Conservation (phyloP, 2,797 vertebrate species). For the Oreochromis grahami region DNA sequence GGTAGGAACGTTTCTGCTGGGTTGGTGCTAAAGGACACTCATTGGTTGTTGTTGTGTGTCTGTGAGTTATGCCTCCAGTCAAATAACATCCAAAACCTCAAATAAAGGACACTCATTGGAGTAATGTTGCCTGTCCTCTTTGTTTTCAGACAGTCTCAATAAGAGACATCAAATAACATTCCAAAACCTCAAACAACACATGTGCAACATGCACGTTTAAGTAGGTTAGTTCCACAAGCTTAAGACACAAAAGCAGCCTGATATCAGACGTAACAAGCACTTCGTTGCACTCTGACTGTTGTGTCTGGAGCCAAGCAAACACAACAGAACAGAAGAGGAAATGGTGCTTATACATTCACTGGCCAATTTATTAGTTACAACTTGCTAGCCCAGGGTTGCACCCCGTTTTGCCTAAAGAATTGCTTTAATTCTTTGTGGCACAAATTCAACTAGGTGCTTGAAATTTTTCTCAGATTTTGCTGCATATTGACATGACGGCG, state of each 20-base stretch:
- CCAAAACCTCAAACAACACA: too few relatives aligned
- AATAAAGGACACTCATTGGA: too few relatives aligned
- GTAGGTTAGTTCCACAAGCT: background rate
- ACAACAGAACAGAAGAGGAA: background rate
- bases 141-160: background rate
- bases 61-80: too few relatives aligned
- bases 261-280: background rate
- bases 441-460: background rate
- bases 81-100: too few relatives aligned
- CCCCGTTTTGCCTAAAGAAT: background rate
- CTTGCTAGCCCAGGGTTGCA: background rate
- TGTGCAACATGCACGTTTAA: background rate
- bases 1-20: too few relatives aligned
- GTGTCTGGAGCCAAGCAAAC: background rate
- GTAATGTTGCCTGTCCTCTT: background rate
- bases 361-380: background rate
- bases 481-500: fast-evolving
- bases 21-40: too few relatives aligned
- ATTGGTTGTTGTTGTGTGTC: too few relatives aligned
- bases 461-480: background rate
- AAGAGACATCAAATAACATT: too few relatives aligned
- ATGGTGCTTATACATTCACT: background rate
- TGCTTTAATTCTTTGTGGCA: background rate
- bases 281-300: background rate
- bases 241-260: background rate